Percentiles rank a stretch among this genome's conserved stretches.
These are phyloP conservation scores for Notolepis coatsorum DNA, from an alignment of 2,797 vertebrate species.

Conservation along the genomic window DNA sequence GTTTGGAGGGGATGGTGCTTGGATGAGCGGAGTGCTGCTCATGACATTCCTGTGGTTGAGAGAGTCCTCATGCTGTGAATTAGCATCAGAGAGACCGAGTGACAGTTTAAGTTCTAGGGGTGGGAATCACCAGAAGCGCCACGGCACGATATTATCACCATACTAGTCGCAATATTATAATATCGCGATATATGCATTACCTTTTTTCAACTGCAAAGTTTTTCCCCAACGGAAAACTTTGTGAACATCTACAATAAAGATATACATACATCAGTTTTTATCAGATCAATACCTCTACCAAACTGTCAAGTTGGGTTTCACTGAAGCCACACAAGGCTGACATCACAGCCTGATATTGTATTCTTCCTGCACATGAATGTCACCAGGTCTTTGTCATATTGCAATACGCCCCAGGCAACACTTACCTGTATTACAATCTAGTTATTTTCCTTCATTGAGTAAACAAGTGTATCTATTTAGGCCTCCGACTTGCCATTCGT, in stretches of 20 bases:
- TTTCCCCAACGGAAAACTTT: no score
- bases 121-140: no score
- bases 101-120: slow-evolving; percentile 68
- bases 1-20: slow-evolving; percentile 7
- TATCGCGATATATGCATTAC: no score
- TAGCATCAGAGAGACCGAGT: slow-evolving; percentile 57
- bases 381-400: slow-evolving; percentile 40
- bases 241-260: no score
- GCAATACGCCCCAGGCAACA: slow-evolving; percentile 30
- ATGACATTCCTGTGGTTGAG: slow-evolving; percentile 45
- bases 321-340: slow-evolving; percentile 39
- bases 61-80: slow-evolving; percentile 57
- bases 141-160: no score
- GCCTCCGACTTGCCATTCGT: slow-evolving; percentile 8
- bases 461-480: neutral
- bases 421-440: slow-evolving; percentile 28
- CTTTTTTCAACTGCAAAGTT: no score
- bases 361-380: slow-evolving; percentile 38
- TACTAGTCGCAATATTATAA: no score
- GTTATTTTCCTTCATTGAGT: slow-evolving; percentile 16
- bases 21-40: slow-evolving; percentile 9
- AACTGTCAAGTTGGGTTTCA: slow-evolving; percentile 58
- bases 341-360: slow-evolving; percentile 38
- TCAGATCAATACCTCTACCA: slow-evolving; percentile 55
- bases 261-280: no score